Base-by-base conservation (phyloP, 2,113 vertebrate genomes). In the Uropsilus gracilis region DNA sequence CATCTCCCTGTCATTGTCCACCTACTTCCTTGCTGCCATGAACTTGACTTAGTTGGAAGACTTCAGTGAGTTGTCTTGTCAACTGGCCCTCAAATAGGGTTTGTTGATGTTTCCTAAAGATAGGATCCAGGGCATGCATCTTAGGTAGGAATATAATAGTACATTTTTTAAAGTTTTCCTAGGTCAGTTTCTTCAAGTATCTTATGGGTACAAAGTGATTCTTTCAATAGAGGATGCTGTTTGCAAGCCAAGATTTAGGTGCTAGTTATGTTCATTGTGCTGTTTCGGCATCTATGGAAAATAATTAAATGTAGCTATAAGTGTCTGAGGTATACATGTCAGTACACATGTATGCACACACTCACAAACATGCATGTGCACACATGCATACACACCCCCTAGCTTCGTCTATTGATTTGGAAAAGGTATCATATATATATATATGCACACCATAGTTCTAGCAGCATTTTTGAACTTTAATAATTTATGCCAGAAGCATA, bases 401-500 rank as follows among this genome's bases (percentile, higher is more conserved):
- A 26, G 46, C 46, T 59, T 1, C 10, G 61, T 71, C 39, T n/a
- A 39, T 5, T 30, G 50, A 37, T 55, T 46, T 28, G 17, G 59
- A 6, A 53, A 22, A 18, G 34, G 34, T 30, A 8, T 50, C 20
- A 8, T 50, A 24, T 14, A 5, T 30, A 26, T 37, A 46, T 3
- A 30, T 9, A 30, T 18, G 22, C n/a, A n/a, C n/a, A n/a, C 8
- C 39, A 2, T 78, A 6, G 48, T 48, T 55, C 53, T 32, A 78
- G 53, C 39, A n/a, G 28, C 39, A 16, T 7, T 46, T 86, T 90
- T n/a, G 64, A 64, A 57, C 57, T 90, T 90, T 55, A 73, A 39
- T 46, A 68, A 37, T 69, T 69, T 69, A 39, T 50, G 17, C 55
- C 72, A 57, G 53, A 69, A 90, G 55, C 63, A 63, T 44, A 32